Base-by-base conservation (phyloP, 2,888 invertebrate genomes). In the Lagria hirta region DNA sequence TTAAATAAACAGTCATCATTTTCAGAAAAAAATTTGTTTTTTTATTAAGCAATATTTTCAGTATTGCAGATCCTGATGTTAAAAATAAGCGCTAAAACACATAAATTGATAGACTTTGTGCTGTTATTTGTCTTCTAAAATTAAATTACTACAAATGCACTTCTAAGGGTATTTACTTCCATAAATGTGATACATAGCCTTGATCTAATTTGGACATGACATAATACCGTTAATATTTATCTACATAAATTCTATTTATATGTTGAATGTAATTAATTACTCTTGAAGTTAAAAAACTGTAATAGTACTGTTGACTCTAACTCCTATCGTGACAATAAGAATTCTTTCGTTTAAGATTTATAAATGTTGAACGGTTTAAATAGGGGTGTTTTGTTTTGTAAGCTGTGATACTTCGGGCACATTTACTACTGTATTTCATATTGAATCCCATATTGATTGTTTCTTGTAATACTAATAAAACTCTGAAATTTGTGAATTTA, bases 161-260 rank as follows among this genome's bases (percentile, higher is more conserved):
- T 34, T 48, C 41, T 45, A 43, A 45, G 53, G 54, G 55, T 57
- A 55, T 61, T 61, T 58, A 64, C 67, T 66, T 66, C 65, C 65
- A 65, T 66, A 58, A 59, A 65, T 67, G 66, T 67, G 67, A 66
- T 66, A 66, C 61, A 62, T 57, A 61, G 62, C 63, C 62, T 62
- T 63, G 52, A 43, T 27, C 41, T 48, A 29, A 29, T 48, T 46
- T 24, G 11, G 36, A 35, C n/a, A n/a, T n/a, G n/a, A 35, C 13
- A 35, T 35, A 16, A 45, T 33, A 35, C 46, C 40, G 46, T 46
- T 46, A 30, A 41, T 41, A 30, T 40, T 20, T 40, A 45, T 34
- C 33, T 32, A 44, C 29, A 35, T 28, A 46, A 40, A 45, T 45
- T 46, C 46, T 46, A 46, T 46, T 46, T 41, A 46, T 46, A 46